phyloP scores from a whole-genome alignment of 2,113 vertebrate species.

The Ancistrus triradiatus region DNA sequence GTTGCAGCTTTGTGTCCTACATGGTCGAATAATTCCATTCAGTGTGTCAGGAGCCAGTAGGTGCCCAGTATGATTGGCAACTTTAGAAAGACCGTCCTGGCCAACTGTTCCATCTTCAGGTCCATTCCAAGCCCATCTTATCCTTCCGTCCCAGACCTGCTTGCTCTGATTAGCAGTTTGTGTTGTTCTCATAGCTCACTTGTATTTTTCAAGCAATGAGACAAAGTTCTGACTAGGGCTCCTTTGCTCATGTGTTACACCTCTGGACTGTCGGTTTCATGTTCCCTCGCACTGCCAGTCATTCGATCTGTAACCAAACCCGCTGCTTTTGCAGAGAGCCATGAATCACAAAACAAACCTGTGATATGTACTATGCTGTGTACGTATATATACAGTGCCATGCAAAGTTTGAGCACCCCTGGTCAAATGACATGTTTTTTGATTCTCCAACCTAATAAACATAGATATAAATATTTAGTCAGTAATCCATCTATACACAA shows the following conservation, averaged over 20 bases:
- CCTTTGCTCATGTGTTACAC: conserved; percentile 48
- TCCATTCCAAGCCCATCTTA: conserved; percentile 27
- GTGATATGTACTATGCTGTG: background rate
- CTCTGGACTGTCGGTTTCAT: conserved; percentile 35
- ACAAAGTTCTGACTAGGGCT: conserved; percentile 2
- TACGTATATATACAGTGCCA: background rate
- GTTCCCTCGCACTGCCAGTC: conserved; percentile 37
- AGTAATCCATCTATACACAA: no score
- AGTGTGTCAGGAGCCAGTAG: conserved; percentile 2
- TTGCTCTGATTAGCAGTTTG: conserved; percentile 32
- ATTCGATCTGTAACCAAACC: conserved; percentile 65
- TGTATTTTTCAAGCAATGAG: background rate
- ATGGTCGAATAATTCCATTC: background rate
- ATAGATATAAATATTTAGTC: no score
- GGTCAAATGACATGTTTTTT: no score
- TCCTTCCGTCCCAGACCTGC: conserved; percentile 46
- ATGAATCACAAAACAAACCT: conserved; percentile 36
- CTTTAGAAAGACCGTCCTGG: conserved; percentile 24
- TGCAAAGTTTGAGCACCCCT: no score
- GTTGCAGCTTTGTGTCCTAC: conserved; percentile 16
- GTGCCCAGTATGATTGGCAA: background rate
- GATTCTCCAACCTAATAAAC: no score
- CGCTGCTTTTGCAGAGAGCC: conserved; percentile 37
- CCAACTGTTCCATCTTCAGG: conserved; percentile 25
- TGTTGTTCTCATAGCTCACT: conserved; percentile 50